A percentile compares a stretch with the other conserved stretches of the same genome.
These are phyloP conservation scores for Hydrolagus colliei DNA, from an alignment of 2,797 vertebrate genomes.

Conservation along the genomic window DNA sequence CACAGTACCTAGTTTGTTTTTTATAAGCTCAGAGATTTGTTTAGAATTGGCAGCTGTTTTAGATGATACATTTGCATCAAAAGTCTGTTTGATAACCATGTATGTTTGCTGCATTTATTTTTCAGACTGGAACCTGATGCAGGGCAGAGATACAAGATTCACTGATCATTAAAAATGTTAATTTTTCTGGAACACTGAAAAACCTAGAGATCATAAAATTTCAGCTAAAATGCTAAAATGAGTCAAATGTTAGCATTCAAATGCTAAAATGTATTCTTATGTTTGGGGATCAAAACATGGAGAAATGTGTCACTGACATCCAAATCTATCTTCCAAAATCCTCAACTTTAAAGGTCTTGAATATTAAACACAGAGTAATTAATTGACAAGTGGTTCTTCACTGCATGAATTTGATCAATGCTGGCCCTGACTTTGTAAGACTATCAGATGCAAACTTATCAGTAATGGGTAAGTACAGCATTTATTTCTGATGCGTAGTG, in stretches of 20 bases:
- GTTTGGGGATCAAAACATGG: not conserved
- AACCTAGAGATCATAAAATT: not conserved
- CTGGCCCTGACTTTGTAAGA: not conserved
- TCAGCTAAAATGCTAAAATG: not conserved
- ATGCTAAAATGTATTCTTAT: not conserved
- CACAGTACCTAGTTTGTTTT: too few species aligned
- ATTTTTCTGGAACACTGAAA: not conserved
- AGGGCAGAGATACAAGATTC: too few species aligned
- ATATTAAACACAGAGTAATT: constrained; percentile 6
- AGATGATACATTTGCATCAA: not conserved
- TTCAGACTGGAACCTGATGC: not conserved
- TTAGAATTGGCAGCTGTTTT: not conserved
- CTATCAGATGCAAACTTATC: not conserved
- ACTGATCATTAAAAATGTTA: constrained; percentile 1
- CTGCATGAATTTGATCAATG: not conserved
- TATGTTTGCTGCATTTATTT: not conserved
- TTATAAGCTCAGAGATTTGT: too few species aligned
- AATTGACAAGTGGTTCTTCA: not conserved
- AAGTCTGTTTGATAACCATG: not conserved
- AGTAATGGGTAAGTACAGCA: not conserved
- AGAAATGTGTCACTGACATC: not conserved
- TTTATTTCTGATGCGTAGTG: not conserved
- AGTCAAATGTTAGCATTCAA: constrained; percentile 3
- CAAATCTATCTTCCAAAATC: not conserved
- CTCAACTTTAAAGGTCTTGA: not conserved